Percentiles rank a stretch among this genome's conserved stretches.
Evolutionary conservation across 30 jellyfish, hydroid and myxozoan species (phyloP).

Genomic region (Aurelia aurita): DNA sequence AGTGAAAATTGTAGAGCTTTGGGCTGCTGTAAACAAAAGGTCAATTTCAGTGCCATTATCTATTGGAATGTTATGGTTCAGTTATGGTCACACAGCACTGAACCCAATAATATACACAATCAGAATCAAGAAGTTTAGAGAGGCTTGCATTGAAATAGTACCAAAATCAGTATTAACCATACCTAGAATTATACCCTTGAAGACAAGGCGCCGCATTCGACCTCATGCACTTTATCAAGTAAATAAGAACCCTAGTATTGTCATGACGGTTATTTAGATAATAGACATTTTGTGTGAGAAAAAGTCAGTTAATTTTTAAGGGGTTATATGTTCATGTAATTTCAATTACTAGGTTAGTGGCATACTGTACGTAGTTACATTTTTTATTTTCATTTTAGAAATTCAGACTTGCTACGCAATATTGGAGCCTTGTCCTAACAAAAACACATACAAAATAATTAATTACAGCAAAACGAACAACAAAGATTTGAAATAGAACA

Average conservation of each 20-base stretch:
- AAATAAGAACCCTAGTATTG: constrained; percentile 60
- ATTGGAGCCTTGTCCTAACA: too few relatives aligned
- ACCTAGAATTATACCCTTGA: constrained; percentile 62
- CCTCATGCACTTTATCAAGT: constrained; percentile 91
- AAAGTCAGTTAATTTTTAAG: too few relatives aligned
- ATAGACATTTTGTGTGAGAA: too few relatives aligned
- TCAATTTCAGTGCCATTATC: constrained; percentile 24
- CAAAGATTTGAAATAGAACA: too few relatives aligned
- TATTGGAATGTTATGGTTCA: constrained; percentile 64
- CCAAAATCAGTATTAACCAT: constrained; percentile 70
- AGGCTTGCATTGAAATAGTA: constrained; percentile 77
- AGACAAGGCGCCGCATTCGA: constrained; percentile 76
- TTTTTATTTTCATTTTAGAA: too few relatives aligned
- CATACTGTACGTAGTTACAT: too few relatives aligned
- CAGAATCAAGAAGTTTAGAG: constrained; percentile 85
- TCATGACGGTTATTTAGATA: constrained; percentile 18
- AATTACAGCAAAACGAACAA: too few relatives aligned
- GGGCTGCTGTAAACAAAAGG: constrained; percentile 44
- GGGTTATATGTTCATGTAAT: too few relatives aligned
- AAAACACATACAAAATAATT: too few relatives aligned
- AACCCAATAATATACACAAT: constrained; percentile 78
- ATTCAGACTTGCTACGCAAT: too few relatives aligned
- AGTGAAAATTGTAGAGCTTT: constrained; percentile 43
- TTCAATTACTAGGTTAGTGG: too few relatives aligned
- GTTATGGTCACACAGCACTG: constrained; percentile 72